Percentiles rank a stretch among this genome's conserved stretches.
Evolutionary conservation across 2,113 vertebrate species (phyloP).

Genomic region (Hyaena hyaena): DNA sequence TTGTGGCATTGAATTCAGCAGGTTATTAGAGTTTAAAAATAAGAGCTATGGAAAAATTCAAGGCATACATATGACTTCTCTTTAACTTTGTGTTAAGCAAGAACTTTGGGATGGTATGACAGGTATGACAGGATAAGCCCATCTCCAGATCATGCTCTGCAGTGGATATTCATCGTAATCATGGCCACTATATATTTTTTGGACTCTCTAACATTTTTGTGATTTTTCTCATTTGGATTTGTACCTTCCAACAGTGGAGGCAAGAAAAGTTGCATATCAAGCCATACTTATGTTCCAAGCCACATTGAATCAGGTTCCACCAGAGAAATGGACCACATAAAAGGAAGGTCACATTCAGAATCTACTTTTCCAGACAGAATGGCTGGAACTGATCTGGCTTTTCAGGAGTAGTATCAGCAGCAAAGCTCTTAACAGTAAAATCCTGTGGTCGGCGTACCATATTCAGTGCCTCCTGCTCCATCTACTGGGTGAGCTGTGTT

Average conservation of each 20-base stretch:
- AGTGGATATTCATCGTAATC: not conserved
- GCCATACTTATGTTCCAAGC: not conserved
- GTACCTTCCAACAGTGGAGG: not conserved
- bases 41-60: not conserved
- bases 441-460: not conserved
- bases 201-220: not conserved
- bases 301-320: not conserved
- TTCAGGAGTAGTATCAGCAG: not conserved
- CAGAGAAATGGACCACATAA: not conserved
- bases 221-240: constrained; percentile 20
- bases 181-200: not conserved
- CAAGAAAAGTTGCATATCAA: not conserved
- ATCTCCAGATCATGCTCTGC: not conserved
- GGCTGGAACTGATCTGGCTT: not conserved
- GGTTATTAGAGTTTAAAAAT: not conserved
- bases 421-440: not conserved
- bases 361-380: not conserved
- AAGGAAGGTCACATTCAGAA: not conserved
- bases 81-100: not conserved
- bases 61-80: not conserved
- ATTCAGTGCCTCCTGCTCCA: not conserved
- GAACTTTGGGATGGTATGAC: not conserved
- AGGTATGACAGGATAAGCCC: too few species aligned
- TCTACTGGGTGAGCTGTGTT: not conserved
- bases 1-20: not conserved